Conservation (phyloP, 2,797 vertebrate species). For the Gallinago nigripennis region DNA sequence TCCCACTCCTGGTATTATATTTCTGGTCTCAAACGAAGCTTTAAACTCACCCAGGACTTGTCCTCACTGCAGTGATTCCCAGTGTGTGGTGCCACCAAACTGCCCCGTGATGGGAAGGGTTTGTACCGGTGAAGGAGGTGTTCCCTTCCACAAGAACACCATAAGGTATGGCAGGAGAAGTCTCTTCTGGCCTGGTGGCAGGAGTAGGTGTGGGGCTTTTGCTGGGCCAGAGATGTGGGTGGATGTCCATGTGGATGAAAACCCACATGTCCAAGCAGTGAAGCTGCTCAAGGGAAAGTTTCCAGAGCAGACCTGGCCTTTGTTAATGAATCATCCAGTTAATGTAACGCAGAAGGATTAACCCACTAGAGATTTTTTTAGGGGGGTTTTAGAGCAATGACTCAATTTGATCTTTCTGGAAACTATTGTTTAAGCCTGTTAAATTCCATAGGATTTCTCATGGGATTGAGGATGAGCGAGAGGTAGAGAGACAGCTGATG, state of each 20-base stretch:
- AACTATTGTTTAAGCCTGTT: conserved; percentile 14
- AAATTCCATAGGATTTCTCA: conserved; percentile 49
- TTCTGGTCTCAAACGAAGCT: not conserved
- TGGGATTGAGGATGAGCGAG: not conserved
- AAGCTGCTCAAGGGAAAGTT: not conserved
- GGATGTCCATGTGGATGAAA: not conserved
- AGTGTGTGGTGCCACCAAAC: not conserved
- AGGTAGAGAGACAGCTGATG: conserved; percentile 26
- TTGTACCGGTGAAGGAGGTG: not conserved
- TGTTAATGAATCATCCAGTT: not conserved
- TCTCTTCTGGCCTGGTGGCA: not conserved
- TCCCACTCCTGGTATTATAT: not conserved
- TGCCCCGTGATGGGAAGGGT: not conserved
- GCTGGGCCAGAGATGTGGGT: not conserved
- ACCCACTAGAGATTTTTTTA: not conserved
- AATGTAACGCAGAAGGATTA: not conserved
- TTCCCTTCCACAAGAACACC: not conserved
- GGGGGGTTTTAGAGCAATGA: not conserved
- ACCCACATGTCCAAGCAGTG: not conserved
- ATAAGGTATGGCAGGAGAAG: not conserved
- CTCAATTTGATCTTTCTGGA: conserved; percentile 26
- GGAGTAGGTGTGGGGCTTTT: not conserved
- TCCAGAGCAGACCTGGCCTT: not conserved
- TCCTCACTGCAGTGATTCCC: not conserved
- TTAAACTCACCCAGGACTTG: not conserved